phyloP scores from a whole-genome alignment of 2,888 invertebrate species.

The Hypolimnas misippus region DNA sequence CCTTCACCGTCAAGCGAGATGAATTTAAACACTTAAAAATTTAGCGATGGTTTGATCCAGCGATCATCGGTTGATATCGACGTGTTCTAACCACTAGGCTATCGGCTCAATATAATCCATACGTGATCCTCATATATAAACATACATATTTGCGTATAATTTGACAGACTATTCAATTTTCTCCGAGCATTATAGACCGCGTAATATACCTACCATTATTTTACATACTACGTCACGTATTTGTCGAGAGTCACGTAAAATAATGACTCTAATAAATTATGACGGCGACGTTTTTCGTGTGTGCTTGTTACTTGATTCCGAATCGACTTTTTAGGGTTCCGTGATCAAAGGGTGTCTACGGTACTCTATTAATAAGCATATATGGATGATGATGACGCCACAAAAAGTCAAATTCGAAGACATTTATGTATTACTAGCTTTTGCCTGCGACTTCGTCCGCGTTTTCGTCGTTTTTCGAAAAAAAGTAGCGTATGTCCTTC shows the following conservation, averaged over 20 bases:
- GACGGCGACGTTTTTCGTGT: not conserved
- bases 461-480: too few relatives aligned
- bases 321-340: not conserved
- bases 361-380: not conserved
- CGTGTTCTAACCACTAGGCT: too few relatives aligned
- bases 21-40: too few relatives aligned
- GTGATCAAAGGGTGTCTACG: not conserved
- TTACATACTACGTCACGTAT: not conserved
- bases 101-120: too few relatives aligned
- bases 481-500: too few relatives aligned
- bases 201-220: not conserved
- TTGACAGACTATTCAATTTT: not conserved
- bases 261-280: conserved; percentile 20
- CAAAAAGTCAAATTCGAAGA: too few relatives aligned
- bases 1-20: too few relatives aligned
- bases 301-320: not conserved
- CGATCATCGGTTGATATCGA: too few relatives aligned
- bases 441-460: too few relatives aligned
- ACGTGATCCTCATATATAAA: not conserved
- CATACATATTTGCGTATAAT: not conserved
- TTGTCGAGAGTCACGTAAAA: conserved; percentile 32
- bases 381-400: too few relatives aligned
- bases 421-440: too few relatives aligned
- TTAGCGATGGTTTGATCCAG: too few relatives aligned
- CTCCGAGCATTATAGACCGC: not conserved